A percentile compares a stretch with the other conserved stretches of the same genome.
These are phyloP conservation scores for Acrobasis consociella DNA, from an alignment of 2,888 invertebrate genomes.

Conservation along the genomic window DNA sequence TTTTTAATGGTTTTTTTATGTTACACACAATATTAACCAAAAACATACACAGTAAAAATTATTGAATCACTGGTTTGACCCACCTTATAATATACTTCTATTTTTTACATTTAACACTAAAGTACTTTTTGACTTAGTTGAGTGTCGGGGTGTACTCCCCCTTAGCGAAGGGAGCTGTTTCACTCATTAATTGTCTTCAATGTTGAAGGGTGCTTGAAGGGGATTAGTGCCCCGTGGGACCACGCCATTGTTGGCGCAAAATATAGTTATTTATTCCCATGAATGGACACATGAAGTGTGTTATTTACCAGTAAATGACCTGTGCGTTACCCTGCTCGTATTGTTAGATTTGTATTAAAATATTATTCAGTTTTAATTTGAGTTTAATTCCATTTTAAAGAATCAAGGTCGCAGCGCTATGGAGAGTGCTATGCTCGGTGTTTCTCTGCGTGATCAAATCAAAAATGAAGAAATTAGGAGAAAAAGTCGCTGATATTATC, in stretches of 20 bases:
- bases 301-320: constrained; percentile 47
- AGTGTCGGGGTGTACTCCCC: constrained; percentile 65
- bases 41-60: too few relatives aligned
- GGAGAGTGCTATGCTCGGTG: too few relatives aligned
- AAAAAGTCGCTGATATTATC: too few relatives aligned
- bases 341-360: not conserved
- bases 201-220: constrained; percentile 62
- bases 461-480: too few relatives aligned
- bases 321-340: constrained; percentile 16
- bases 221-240: constrained; percentile 59
- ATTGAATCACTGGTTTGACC: too few relatives aligned
- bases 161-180: constrained; percentile 70
- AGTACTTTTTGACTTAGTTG: not conserved
- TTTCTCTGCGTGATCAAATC: too few relatives aligned
- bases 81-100: too few relatives aligned
- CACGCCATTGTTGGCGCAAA: constrained; percentile 66
- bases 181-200: constrained; percentile 77
- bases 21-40: too few relatives aligned
- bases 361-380: not conserved
- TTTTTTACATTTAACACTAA: too few relatives aligned
- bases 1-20: too few relatives aligned
- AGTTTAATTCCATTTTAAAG: not conserved
- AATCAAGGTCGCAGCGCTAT: not conserved
- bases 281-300: constrained; percentile 36
- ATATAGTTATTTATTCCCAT: constrained; percentile 72